phyloP scores from a whole-genome alignment of 2,888 invertebrate species.

The Ophion slaviceki region DNA sequence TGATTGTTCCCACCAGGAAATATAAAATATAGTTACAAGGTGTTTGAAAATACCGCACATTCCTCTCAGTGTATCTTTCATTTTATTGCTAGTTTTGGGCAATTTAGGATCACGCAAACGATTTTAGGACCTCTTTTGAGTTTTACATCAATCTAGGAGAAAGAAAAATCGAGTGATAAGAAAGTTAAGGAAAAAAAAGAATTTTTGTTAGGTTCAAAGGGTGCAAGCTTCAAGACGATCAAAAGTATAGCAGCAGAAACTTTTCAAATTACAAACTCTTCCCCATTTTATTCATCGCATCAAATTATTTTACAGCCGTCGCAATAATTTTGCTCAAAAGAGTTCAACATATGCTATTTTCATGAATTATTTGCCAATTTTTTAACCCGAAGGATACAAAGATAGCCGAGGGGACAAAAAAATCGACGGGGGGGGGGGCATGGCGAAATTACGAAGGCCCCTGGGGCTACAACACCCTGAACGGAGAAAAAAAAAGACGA shows the following conservation, averaged over 20 bases:
- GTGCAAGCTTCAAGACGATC: too few species aligned
- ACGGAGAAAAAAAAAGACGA: conserved; percentile 6
- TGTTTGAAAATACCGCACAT: too few species aligned
- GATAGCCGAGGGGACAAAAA: neutral
- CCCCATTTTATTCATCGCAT: neutral
- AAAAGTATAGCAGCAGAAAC: too few species aligned
- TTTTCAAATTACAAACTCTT: neutral
- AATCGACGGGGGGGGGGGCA: neutral
- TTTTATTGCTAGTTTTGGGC: too few species aligned
- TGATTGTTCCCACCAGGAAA: too few species aligned
- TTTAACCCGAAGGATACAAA: neutral
- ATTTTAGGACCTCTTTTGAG: neutral
- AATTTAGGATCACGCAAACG: neutral
- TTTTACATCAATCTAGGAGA: neutral
- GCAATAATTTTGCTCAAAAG: neutral
- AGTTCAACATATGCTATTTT: neutral
- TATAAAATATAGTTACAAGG: too few species aligned
- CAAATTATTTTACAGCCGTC: neutral
- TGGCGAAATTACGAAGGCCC: neutral
- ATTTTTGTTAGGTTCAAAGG: too few species aligned
- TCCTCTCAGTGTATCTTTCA: too few species aligned
- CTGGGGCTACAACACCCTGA: conserved; percentile 1
- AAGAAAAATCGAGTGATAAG: neutral
- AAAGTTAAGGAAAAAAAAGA: neutral
- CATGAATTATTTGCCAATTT: neutral